These are phyloP conservation scores for Melikaiella ostensackeni DNA, from an alignment of 2,888 invertebrate genomes.

Conservation along the genomic window DNA sequence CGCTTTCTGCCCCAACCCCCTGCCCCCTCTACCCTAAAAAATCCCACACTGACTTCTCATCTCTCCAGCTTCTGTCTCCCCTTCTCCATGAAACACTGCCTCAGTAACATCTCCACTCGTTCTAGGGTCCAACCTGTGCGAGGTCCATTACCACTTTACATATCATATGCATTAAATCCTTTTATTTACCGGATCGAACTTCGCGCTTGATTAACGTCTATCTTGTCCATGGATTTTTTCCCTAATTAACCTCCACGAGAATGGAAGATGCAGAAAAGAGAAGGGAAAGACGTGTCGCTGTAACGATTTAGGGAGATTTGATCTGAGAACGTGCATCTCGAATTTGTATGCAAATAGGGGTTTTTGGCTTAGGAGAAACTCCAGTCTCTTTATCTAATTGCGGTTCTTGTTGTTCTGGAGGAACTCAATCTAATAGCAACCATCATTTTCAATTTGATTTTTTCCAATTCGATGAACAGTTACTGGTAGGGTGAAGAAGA, in stretches of 20 bases:
- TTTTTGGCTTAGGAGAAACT: constrained; percentile 3
- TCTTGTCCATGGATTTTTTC: constrained; percentile 30
- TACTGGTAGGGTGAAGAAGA: too few relatives aligned
- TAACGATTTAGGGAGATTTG: constrained; percentile 27
- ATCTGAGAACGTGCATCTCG: constrained; percentile 29
- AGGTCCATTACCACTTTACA: constrained; percentile 72
- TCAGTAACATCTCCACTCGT: constrained; percentile 46
- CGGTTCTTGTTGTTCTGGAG: neutral
- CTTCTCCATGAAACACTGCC: neutral
- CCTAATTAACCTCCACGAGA: constrained; percentile 14
- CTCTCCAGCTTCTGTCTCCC: constrained; percentile 36
- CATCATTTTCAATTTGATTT: neutral
- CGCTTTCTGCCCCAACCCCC: constrained; percentile 41
- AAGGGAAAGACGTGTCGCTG: constrained; percentile 32
- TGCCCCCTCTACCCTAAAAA: constrained; percentile 34
- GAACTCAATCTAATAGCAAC: neutral
- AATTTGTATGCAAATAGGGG: constrained; percentile 34
- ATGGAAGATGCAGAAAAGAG: neutral
- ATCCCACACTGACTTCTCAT: constrained; percentile 43
- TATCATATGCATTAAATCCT: constrained; percentile 69
- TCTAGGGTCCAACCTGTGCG: constrained; percentile 38
- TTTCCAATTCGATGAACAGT: too few relatives aligned
- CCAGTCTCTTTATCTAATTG: constrained; percentile 18
- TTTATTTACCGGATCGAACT: constrained; percentile 55
- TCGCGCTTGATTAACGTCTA: constrained; percentile 38